A percentile compares a stretch with the other conserved stretches of the same genome.
These are phyloP conservation scores for Onychorhynchus coronatus DNA, from an alignment of 2,113 vertebrate genomes.

Conservation along the genomic window DNA sequence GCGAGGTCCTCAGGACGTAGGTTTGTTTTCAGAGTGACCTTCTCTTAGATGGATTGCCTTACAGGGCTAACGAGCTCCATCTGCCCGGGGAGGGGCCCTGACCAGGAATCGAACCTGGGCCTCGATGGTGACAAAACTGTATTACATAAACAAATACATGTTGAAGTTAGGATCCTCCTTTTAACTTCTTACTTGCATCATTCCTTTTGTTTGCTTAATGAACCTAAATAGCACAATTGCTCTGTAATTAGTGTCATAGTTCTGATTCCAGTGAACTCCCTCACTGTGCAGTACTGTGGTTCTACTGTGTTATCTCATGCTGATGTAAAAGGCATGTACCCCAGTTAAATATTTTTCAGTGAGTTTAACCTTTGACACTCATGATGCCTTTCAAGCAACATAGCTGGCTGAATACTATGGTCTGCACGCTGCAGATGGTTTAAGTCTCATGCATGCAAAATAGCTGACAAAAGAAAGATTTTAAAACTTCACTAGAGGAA, in stretches of 20 bases:
- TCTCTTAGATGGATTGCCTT: too few species aligned
- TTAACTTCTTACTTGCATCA: background rate
- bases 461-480: background rate
- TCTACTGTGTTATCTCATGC: background rate
- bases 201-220: background rate
- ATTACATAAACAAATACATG: background rate
- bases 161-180: background rate
- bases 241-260: background rate
- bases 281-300: background rate
- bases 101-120: too few species aligned
- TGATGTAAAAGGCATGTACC: background rate
- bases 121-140: background rate
- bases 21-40: too few species aligned
- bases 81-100: too few species aligned
- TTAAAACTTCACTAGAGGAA: background rate
- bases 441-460: background rate
- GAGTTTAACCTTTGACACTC: background rate
- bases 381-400: background rate
- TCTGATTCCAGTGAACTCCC: background rate
- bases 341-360: background rate
- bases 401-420: background rate
- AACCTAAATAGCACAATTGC: background rate
- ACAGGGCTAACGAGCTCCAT: too few species aligned
- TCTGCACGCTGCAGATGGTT: background rate
- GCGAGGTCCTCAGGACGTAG: too few species aligned